Evolutionary conservation across 2,113 vertebrate genomes (phyloP), one percentile per base, ranked within the genome.

Genomic region (Terrapene triunguis): DNA sequence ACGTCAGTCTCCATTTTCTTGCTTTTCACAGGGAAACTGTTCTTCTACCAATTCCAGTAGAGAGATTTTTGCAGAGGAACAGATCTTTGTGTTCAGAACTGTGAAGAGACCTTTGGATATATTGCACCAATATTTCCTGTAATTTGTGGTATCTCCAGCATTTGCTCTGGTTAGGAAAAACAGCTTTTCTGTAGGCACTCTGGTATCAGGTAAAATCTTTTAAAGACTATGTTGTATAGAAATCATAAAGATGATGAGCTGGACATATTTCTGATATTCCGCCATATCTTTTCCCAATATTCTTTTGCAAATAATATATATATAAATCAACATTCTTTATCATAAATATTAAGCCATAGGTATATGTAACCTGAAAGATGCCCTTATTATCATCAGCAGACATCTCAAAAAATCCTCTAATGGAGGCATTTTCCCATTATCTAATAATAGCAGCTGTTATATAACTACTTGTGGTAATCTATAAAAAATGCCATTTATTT

Each of bases 21-120:
- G 32, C 2, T 42, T 38, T 0, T 87, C 90, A 25, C 0, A 13
- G 29, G 5, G 72, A 90, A 89, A 1, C 0, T 1, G 2, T 10
- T 44, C 62, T 10, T 47, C 74, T 12, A 82, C 51, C 54, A 44
- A 48, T 53, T 82, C 87, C 82, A 69, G 10, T 35, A 38, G 19
- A 95, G 29, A 95, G 35, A 21, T 80, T 81, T 48, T 57, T 84
- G 74, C 21, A 54, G 25, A 53, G 76, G 14, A 84, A 65, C 32
- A 65, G 3, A 87, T 13, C 10, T 50, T 35, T 35, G 24, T 24
- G 50, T 79, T 88, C 8, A 84, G 44, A 84, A 48, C 1, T 5
- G 32, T 72, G 50, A 93, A 44, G 13, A 80, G 10, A 42, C 50
- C 35, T 82, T n/a, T 57, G 55, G 51, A 27, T 8, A 35, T 11